Evolutionary conservation across 2,888 invertebrate genomes (phyloP).

Genomic region (Pandemis corylana): DNA sequence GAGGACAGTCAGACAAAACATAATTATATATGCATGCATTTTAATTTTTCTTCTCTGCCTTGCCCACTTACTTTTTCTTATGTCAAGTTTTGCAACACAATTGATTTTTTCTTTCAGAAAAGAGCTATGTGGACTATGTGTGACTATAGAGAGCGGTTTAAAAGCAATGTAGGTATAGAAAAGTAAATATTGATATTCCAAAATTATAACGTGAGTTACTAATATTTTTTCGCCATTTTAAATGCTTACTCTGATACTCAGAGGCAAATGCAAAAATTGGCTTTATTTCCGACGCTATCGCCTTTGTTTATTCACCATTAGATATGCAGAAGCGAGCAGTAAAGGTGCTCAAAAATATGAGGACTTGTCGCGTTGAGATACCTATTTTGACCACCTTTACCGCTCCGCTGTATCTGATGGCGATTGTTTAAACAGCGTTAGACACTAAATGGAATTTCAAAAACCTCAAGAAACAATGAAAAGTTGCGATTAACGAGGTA

Average conservation of each 20-base stretch:
- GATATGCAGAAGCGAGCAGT: background rate
- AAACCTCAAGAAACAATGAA: too few species aligned
- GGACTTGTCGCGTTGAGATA: background rate
- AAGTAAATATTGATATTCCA: conserved; percentile 6
- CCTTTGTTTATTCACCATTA: background rate
- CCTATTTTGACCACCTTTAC: background rate
- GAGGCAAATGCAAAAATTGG: background rate
- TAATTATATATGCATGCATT: background rate
- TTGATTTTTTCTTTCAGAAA: conserved; percentile 8
- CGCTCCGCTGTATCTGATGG: background rate
- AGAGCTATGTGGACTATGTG: conserved; percentile 13
- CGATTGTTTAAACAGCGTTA: background rate
- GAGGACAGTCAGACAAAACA: background rate
- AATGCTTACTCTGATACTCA: background rate
- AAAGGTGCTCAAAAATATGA: background rate
- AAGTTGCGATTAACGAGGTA: too few species aligned
- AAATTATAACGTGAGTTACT: background rate
- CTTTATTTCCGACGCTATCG: background rate
- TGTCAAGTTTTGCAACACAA: conserved; percentile 10
- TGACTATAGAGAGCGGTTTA: conserved; percentile 9
- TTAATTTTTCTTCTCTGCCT: background rate
- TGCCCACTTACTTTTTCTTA: background rate
- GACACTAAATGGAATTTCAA: background rate
- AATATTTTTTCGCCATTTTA: background rate
- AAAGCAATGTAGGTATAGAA: conserved; percentile 13